A percentile compares a stretch with the other conserved stretches of the same genome.
Conservation (phyloP, 1,140 invertebrate genomes). For the Drepana arcuata region DNA sequence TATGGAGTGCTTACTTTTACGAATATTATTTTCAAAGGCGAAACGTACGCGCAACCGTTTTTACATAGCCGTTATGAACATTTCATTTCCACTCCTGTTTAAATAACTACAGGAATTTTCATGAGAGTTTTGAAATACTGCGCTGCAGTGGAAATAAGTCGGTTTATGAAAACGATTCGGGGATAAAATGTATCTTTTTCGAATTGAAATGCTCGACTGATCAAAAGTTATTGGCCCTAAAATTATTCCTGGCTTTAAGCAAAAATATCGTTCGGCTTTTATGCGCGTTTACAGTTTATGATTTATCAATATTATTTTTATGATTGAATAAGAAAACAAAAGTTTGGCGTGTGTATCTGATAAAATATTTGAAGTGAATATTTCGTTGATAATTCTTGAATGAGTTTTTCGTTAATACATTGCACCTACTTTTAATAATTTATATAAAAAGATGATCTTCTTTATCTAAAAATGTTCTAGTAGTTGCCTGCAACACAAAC, state of each 20-base stretch:
- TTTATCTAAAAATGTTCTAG: too few relatives aligned
- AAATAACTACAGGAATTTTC: constrained; percentile 13
- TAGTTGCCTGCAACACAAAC: too few relatives aligned
- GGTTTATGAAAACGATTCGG: constrained; percentile 7
- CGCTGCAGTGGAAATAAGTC: constrained; percentile 5
- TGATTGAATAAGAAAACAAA: constrained; percentile 11
- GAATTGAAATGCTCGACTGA: constrained; percentile 2
- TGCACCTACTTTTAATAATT: too few relatives aligned
- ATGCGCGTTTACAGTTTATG: constrained; percentile 8
- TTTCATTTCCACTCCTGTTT: constrained; percentile 12
- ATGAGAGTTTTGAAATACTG: constrained; percentile 12
- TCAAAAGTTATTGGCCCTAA: constrained; percentile 2
- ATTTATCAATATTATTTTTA: constrained; percentile 9
- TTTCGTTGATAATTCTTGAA: too few relatives aligned
- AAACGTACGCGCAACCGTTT: constrained; percentile 6
- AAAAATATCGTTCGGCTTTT: constrained; percentile 10
- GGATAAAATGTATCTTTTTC: constrained; percentile 1
- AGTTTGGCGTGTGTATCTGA: too few relatives aligned
- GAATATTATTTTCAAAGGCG: constrained; percentile 16
- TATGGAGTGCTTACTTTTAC: constrained; percentile 15
- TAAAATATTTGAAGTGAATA: too few relatives aligned
- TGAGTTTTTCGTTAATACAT: too few relatives aligned
- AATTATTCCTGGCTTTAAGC: constrained; percentile 4
- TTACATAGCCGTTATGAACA: constrained; percentile 4
- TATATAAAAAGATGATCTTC: too few relatives aligned